Evolutionary conservation across 2,113 vertebrate genomes (phyloP).

Genomic region (Gracilinanus agilis): DNA sequence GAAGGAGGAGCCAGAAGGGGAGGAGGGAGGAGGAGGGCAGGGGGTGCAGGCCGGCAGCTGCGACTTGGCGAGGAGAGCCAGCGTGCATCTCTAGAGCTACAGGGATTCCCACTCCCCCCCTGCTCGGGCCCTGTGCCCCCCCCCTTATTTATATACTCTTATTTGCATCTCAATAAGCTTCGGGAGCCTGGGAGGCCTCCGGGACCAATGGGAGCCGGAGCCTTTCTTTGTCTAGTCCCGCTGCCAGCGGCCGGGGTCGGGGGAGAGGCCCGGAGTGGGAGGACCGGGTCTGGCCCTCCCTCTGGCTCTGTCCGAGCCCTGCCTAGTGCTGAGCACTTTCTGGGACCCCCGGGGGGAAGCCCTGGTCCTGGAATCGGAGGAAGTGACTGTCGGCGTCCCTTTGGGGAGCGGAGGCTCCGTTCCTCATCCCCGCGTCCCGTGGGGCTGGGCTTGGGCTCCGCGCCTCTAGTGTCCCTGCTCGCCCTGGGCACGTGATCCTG

Average conservation of each 20-base stretch:
- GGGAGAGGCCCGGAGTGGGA: slow-evolving; percentile 35
- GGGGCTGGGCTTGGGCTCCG: neutral
- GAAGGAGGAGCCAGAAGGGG: neutral
- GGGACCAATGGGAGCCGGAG: slow-evolving; percentile 86
- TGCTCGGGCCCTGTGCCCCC: neutral
- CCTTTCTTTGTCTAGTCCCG: slow-evolving; percentile 86
- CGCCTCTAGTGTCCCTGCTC: neutral
- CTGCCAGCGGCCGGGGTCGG: slow-evolving; percentile 52
- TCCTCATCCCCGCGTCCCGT: neutral
- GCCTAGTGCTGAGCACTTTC: neutral
- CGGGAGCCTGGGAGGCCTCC: slow-evolving; percentile 72
- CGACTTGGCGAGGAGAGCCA: neutral
- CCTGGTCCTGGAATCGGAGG: neutral
- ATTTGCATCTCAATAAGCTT: slow-evolving; percentile 90
- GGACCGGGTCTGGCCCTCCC: neutral
- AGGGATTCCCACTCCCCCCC: fast-evolving
- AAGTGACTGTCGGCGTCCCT: neutral
- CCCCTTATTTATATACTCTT: slow-evolving; percentile 83
- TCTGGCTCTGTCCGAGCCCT: neutral
- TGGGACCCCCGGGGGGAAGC: neutral
- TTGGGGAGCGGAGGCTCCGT: neutral
- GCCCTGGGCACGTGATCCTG: neutral
- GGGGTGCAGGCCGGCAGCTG: neutral
- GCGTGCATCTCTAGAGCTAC: neutral
- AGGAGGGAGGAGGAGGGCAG: too few relatives aligned